Conservation (phyloP, 2,113 vertebrate genomes). For the Cryptomyrus ogoouensis region DNA sequence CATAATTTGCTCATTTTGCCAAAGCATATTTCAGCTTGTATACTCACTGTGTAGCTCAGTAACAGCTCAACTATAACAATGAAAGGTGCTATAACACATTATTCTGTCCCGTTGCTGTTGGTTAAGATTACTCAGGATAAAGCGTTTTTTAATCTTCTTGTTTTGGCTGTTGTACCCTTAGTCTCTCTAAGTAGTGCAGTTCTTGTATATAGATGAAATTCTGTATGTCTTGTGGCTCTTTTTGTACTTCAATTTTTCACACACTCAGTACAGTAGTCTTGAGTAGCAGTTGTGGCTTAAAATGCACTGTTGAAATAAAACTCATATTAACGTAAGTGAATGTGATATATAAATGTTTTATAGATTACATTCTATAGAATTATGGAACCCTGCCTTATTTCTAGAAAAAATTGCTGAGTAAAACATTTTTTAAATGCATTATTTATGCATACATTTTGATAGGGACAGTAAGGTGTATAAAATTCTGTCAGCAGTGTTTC, state of each 20-base stretch:
- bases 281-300: neutral
- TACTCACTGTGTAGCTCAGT: conserved; percentile 6
- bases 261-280: neutral
- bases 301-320: neutral
- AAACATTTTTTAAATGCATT: neutral
- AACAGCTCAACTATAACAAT: neutral
- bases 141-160: neutral
- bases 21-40: conserved; percentile 15
- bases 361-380: conserved; percentile 1
- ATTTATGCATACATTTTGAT: conserved; percentile 7
- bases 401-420: neutral
- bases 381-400: conserved; percentile 2
- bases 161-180: neutral
- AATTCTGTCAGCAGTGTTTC: neutral
- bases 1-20: conserved; percentile 6
- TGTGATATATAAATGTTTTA: neutral
- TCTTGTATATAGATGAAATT: neutral
- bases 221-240: conserved; percentile 8
- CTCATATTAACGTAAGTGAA: conserved; percentile 1
- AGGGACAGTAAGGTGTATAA: neutral
- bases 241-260: conserved; percentile 15
- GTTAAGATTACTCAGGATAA: conserved; percentile 2
- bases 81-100: conserved; percentile 19
- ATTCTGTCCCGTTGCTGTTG: neutral
- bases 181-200: neutral